phyloP scores from a whole-genome alignment of 2,113 vertebrate species.

The Psittacula cyanocephala region DNA sequence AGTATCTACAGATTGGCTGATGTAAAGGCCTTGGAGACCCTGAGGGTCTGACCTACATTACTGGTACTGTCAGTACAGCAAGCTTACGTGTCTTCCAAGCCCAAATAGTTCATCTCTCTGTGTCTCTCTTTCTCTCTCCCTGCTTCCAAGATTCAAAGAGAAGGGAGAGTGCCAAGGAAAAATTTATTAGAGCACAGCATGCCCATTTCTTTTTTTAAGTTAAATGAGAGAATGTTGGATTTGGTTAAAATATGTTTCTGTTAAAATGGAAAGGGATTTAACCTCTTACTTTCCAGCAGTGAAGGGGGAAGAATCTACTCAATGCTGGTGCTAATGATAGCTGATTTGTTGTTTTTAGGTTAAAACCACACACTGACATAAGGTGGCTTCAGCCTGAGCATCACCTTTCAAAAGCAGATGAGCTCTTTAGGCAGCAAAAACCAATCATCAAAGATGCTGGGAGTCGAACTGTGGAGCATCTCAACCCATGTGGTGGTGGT shows the following conservation, averaged over 20 bases:
- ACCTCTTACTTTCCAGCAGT: background rate
- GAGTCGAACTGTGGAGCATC: background rate
- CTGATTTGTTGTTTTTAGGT: background rate
- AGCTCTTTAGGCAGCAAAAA: background rate
- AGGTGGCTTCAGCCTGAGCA: background rate
- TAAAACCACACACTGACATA: background rate
- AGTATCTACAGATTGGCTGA: background rate
- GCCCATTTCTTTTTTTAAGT: background rate
- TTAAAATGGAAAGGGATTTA: conserved; percentile 4
- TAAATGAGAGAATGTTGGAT: background rate
- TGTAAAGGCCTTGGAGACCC: background rate
- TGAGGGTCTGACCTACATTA: background rate
- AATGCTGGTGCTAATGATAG: background rate
- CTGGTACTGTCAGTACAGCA: background rate
- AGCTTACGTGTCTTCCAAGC: conserved; percentile 17
- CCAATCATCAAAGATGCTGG: background rate
- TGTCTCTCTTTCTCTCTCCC: background rate
- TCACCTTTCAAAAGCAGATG: conserved; percentile 3
- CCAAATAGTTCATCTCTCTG: conserved; percentile 46
- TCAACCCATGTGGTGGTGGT: background rate
- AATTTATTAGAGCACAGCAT: conserved; percentile 53
- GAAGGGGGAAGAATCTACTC: background rate
- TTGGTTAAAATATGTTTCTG: background rate
- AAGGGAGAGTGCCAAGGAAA: conserved; percentile 44
- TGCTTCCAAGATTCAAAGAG: conserved; percentile 40